A percentile compares a stretch with the other conserved stretches of the same genome.
phyloP scores from a whole-genome alignment of 1,140 invertebrate genomes.

The Listronotus oregonensis region DNA sequence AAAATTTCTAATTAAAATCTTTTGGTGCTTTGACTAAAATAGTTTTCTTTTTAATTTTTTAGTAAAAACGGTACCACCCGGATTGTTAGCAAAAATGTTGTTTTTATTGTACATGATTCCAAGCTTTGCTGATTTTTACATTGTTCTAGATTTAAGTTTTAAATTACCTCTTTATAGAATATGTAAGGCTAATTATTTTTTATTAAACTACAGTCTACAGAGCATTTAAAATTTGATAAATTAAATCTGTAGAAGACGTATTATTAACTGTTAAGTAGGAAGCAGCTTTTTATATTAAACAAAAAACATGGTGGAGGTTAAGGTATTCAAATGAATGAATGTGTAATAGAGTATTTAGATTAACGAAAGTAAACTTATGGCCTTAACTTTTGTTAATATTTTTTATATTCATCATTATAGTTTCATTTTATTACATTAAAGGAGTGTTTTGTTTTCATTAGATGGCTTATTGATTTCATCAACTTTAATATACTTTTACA shows the following conservation, averaged over 20 bases:
- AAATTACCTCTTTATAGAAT: slow-evolving; percentile 33
- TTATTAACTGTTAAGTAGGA: slow-evolving; percentile 23
- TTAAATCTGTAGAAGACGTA: slow-evolving; percentile 4
- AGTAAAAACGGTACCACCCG: not conserved
- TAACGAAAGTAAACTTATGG: slow-evolving; percentile 30
- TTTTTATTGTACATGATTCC: slow-evolving; percentile 24
- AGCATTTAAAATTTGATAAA: slow-evolving; percentile 12
- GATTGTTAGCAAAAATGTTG: not conserved
- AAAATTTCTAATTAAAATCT: not conserved
- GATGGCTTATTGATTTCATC: no score
- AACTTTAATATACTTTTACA: no score
- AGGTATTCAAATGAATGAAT: slow-evolving; percentile 15
- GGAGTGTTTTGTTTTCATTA: no score
- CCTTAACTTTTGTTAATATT: slow-evolving; percentile 48
- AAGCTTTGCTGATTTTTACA: slow-evolving; percentile 14
- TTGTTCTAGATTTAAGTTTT: slow-evolving; percentile 21
- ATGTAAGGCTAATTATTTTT: slow-evolving; percentile 24
- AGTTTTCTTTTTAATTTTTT: not conserved
- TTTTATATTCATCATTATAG: slow-evolving; percentile 48
- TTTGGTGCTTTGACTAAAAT: not conserved
- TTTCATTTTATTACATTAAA: slow-evolving; percentile 35
- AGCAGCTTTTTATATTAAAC: slow-evolving; percentile 46
- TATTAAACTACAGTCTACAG: slow-evolving; percentile 25
- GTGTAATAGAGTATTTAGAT: slow-evolving; percentile 16
- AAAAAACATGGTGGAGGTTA: slow-evolving; percentile 46